phyloP scores from a whole-genome alignment of 37 sponge, comb jelly and placozoan species.

The Amphimedon queenslandica region DNA sequence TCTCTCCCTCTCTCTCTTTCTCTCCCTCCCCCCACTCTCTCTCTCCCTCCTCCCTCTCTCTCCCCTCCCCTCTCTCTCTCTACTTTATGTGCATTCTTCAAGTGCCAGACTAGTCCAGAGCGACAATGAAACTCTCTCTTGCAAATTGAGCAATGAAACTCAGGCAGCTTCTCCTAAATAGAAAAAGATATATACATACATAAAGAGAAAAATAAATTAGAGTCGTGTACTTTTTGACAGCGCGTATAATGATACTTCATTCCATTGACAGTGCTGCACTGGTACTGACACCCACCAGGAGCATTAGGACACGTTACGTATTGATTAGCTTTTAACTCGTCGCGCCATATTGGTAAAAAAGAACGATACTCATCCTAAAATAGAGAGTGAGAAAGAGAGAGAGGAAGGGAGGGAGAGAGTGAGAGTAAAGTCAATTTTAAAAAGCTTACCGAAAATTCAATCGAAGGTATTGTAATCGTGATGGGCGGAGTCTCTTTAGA shows the following conservation, averaged over 20 bases:
- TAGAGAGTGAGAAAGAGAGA: too few species aligned
- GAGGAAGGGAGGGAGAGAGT: too few species aligned
- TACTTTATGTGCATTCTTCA: slow-evolving; percentile 57
- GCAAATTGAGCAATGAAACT: slow-evolving; percentile 59
- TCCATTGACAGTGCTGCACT: slow-evolving; percentile 60
- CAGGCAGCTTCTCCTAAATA: slow-evolving; percentile 18
- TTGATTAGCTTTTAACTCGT: slow-evolving; percentile 43
- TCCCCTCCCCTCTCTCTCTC: background rate
- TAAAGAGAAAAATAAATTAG: background rate
- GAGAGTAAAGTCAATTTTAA: too few species aligned
- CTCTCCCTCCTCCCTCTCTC: background rate
- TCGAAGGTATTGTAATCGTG: slow-evolving; percentile 43
- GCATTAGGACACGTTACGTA: slow-evolving; percentile 38
- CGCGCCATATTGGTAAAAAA: slow-evolving; percentile 42
- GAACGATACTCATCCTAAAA: slow-evolving; percentile 44
- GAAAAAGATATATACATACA: background rate
- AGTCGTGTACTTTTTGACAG: slow-evolving; percentile 38
- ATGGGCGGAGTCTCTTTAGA: background rate
- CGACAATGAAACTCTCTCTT: slow-evolving; percentile 45
- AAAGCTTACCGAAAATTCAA: slow-evolving; percentile 48
- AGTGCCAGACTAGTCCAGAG: slow-evolving; percentile 67
- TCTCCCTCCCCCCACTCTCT: too few species aligned
- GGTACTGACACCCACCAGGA: slow-evolving; percentile 39
- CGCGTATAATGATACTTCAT: slow-evolving; percentile 63
- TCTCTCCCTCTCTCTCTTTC: slow-evolving; percentile 6